Conservation (phyloP, 2,888 invertebrate species). For the Plebejus anna region DNA sequence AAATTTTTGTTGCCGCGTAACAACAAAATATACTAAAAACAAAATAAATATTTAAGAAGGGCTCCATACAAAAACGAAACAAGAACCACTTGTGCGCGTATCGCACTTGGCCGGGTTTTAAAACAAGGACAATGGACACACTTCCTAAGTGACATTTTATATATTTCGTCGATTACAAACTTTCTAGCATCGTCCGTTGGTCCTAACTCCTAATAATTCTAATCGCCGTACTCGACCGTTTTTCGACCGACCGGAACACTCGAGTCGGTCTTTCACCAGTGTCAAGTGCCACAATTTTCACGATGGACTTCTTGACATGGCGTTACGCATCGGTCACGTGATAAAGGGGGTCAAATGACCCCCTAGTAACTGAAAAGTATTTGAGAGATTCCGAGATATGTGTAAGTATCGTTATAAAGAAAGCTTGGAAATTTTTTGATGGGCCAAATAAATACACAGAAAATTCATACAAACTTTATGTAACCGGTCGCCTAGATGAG, state of each 20-base stretch:
- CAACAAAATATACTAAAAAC: too few species aligned
- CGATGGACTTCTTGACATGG: conserved; percentile 21
- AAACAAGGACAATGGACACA: background rate
- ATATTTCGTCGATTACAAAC: background rate
- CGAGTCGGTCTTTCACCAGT: conserved; percentile 36
- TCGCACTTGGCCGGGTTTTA: background rate
- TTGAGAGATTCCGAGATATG: background rate
- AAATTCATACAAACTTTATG: too few species aligned
- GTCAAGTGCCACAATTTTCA: conserved; percentile 39
- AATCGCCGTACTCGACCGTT: conserved; percentile 7
- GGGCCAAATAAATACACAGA: too few species aligned
- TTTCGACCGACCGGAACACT: conserved; percentile 40
- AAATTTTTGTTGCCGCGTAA: too few species aligned
- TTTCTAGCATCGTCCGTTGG: background rate
- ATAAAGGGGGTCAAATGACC: background rate
- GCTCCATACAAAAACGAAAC: too few species aligned
- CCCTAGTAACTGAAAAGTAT: background rate
- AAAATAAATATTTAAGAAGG: too few species aligned
- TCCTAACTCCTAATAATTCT: background rate
- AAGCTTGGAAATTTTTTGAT: too few species aligned
- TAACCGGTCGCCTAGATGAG: too few species aligned
- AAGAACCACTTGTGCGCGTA: too few species aligned
- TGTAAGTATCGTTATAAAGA: too few species aligned
- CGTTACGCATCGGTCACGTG: background rate
- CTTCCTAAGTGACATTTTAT: background rate